A percentile compares a stretch with the other conserved stretches of the same genome.
phyloP scores from a whole-genome alignment of 2,888 invertebrate genomes.

The Daptonema setosum region DNA sequence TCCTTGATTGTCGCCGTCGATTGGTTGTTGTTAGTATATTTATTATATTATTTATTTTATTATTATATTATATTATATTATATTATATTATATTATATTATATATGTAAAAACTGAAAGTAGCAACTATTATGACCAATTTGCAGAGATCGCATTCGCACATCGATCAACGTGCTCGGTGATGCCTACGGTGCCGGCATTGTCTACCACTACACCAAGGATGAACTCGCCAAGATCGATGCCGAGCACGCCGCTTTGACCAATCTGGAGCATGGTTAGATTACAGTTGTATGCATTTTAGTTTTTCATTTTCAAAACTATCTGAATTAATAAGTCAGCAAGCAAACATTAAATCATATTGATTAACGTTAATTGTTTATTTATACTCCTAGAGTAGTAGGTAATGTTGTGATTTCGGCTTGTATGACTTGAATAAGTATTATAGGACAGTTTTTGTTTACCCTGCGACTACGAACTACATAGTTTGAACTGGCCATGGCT shows the following conservation, averaged over 20 bases:
- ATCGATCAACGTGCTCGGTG: constrained; percentile 38
- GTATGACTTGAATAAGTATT: too few relatives aligned
- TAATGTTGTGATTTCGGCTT: too few relatives aligned
- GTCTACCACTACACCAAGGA: constrained; percentile 34
- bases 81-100: not conserved
- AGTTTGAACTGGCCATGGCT: too few relatives aligned
- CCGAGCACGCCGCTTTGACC: constrained; percentile 10
- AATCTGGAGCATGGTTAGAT: not conserved
- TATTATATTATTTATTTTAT: not conserved
- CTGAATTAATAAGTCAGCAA: not conserved
- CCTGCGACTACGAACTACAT: too few relatives aligned
- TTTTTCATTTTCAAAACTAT: not conserved
- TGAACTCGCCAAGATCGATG: constrained; percentile 29
- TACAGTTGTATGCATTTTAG: not conserved
- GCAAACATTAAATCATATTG: too few relatives aligned
- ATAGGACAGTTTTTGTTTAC: too few relatives aligned
- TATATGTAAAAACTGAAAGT: not conserved
- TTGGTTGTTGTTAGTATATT: constrained; percentile 32
- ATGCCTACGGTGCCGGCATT: constrained; percentile 39
- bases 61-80: not conserved
- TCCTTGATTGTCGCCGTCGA: constrained; percentile 34
- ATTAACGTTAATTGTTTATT: too few relatives aligned
- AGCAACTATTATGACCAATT: not conserved
- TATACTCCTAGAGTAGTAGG: too few relatives aligned
- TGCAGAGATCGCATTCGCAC: constrained; percentile 37